Evolutionary conservation across 2,113 vertebrate genomes (phyloP).

Genomic region (Solenodon paradoxus): DNA sequence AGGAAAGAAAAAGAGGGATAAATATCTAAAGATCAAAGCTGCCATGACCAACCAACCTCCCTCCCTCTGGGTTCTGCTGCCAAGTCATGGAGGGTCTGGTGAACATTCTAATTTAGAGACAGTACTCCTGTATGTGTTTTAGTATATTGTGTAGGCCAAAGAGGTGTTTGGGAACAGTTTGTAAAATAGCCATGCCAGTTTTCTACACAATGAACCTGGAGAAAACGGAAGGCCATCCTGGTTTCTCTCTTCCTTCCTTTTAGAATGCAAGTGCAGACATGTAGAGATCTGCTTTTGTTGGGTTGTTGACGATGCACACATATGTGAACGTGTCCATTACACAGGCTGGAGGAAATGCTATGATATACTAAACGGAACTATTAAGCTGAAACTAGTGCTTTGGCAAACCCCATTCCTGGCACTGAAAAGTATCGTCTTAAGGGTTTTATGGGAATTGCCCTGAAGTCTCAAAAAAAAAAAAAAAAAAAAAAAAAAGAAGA

Average conservation of each 20-base stretch:
- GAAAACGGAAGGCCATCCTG: neutral
- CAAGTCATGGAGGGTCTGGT: neutral
- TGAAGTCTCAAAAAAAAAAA: neutral
- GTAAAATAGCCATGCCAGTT: neutral
- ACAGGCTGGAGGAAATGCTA: neutral
- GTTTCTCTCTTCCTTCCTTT: constrained; percentile 13
- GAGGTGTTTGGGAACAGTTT: neutral
- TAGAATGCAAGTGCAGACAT: neutral
- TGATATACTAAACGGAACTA: neutral
- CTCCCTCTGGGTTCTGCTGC: neutral
- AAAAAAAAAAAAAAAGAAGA: neutral
- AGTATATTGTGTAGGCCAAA: neutral
- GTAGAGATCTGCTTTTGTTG: neutral
- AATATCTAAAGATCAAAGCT: neutral
- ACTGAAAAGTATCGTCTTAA: neutral
- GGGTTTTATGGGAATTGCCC: neutral
- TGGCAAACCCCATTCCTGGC: neutral
- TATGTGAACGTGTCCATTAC: neutral
- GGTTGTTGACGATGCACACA: neutral
- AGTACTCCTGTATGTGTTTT: neutral
- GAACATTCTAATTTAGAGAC: neutral
- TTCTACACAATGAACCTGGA: neutral
- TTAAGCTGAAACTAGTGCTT: neutral
- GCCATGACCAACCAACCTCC: neutral
- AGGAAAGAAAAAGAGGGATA: neutral